Conservation (phyloP, 2,113 vertebrate species). For the Eira barbara region DNA sequence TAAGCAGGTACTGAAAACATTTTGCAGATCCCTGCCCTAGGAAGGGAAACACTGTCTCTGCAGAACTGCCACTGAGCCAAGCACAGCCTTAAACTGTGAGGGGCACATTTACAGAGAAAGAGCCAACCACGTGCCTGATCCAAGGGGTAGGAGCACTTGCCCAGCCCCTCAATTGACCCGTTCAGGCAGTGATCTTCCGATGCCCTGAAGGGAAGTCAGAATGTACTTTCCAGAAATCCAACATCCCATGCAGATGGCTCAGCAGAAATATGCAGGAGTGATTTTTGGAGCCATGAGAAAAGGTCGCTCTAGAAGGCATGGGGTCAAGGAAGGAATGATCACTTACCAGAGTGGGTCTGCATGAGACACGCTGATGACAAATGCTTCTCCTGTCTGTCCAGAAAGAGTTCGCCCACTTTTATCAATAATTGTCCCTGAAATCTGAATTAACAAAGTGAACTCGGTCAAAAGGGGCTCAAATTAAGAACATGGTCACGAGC, state of each 20-base stretch:
- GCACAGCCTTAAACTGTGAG: neutral
- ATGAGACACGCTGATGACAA: slow-evolving; percentile 95
- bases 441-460: slow-evolving; percentile 79
- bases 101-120: neutral
- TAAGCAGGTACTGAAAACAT: neutral
- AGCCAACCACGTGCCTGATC: neutral
- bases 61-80: neutral
- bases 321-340: neutral
- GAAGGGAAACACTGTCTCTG: neutral
- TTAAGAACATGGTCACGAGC: neutral
- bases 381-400: slow-evolving; percentile 97
- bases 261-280: neutral
- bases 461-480: neutral
- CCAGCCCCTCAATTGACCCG: neutral
- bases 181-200: neutral
- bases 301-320: neutral
- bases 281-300: neutral
- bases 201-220: neutral
- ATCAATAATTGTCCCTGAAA: slow-evolving; percentile 98
- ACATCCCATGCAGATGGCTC: neutral
- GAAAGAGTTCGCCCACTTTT: slow-evolving; percentile 97
- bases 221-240: neutral
- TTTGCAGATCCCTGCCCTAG: neutral
- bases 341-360: slow-evolving; percentile 94
- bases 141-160: neutral